Evolutionary conservation across 2,888 invertebrate species (phyloP).

Genomic region (Allygus modestus): DNA sequence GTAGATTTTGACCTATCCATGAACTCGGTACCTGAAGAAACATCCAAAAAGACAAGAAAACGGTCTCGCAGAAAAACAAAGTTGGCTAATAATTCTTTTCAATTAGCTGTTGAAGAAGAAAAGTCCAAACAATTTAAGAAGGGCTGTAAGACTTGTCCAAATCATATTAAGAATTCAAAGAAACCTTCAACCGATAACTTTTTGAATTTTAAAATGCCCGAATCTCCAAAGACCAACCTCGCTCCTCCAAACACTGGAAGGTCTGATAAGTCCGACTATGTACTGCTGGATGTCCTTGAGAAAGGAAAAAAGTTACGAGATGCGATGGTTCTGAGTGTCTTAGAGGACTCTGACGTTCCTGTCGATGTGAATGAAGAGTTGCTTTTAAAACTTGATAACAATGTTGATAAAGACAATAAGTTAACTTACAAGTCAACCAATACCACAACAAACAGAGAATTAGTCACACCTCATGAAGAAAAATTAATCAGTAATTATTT

Average conservation of each 20-base stretch:
- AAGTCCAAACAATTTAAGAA: slow-evolving; percentile 44
- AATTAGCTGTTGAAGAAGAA: slow-evolving; percentile 44
- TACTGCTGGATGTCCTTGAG: slow-evolving; percentile 63
- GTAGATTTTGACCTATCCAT: slow-evolving; percentile 71
- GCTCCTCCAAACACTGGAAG: slow-evolving; percentile 50
- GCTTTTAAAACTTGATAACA: neutral
- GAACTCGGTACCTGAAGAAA: slow-evolving; percentile 40
- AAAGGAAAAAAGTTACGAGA: slow-evolving; percentile 66
- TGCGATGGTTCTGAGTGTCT: slow-evolving; percentile 66
- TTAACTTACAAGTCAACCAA: neutral
- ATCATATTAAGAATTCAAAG: slow-evolving; percentile 15
- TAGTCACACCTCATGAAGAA: slow-evolving; percentile 35
- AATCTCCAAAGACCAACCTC: neutral
- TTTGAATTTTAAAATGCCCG: slow-evolving; percentile 15
- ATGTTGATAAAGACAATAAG: neutral
- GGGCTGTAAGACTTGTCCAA: slow-evolving; percentile 16
- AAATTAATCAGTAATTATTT: slow-evolving; percentile 36
- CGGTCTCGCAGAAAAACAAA: slow-evolving; percentile 18
- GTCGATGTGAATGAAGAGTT: neutral
- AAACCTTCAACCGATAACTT: neutral
- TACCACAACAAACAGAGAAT: slow-evolving; percentile 3
- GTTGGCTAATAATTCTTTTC: slow-evolving; percentile 18
- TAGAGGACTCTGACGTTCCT: slow-evolving; percentile 63
- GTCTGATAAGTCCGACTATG: slow-evolving; percentile 53
- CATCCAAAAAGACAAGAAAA: slow-evolving; percentile 22